phyloP scores from a whole-genome alignment of 1,140 invertebrate species.

The Drosophila elegans region DNA sequence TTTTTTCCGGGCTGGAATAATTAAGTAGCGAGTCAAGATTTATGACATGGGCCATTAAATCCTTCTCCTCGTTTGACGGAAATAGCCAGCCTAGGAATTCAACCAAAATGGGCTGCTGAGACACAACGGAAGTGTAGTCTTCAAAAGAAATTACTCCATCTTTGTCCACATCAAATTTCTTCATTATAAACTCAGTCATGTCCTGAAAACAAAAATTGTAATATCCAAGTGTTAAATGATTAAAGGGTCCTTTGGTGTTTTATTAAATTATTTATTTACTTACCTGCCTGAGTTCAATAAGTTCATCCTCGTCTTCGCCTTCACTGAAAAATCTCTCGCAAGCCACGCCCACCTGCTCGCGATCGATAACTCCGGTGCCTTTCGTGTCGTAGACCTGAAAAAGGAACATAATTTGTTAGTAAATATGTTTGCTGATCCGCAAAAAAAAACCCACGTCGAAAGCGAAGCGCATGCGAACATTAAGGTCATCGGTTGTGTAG shows the following conservation, averaged over 20 bases:
- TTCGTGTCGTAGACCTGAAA: slow-evolving; percentile 57
- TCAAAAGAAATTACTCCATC: slow-evolving; percentile 90
- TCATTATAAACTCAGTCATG: slow-evolving; percentile 88
- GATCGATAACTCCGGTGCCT: slow-evolving; percentile 45
- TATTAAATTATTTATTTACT: background rate
- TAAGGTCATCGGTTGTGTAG: slow-evolving; percentile 35
- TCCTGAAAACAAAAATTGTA: slow-evolving; percentile 12
- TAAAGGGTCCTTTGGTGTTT: too few species aligned
- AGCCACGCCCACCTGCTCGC: slow-evolving; percentile 41
- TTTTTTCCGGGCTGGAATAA: background rate
- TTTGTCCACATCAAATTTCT: slow-evolving; percentile 91
- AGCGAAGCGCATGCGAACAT: slow-evolving; percentile 47
- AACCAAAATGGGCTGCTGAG: slow-evolving; percentile 88
- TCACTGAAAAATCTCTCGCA: slow-evolving; percentile 41
- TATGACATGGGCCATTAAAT: slow-evolving; percentile 34
- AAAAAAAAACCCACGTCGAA: slow-evolving; percentile 25
- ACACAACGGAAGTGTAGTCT: slow-evolving; percentile 89
- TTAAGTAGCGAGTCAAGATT: slow-evolving; percentile 32
- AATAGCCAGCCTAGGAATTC: slow-evolving; percentile 92
- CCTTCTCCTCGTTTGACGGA: slow-evolving; percentile 84
- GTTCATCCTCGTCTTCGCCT: slow-evolving; percentile 54
- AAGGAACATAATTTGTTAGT: rapidly evolving
- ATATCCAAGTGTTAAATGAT: too few species aligned
- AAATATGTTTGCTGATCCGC: too few species aligned
- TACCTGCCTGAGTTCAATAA: slow-evolving; percentile 38